A percentile compares a stretch with the other conserved stretches of the same genome.
phyloP scores from a whole-genome alignment of 2,888 invertebrate species.

The Cheilosia scutellata region DNA sequence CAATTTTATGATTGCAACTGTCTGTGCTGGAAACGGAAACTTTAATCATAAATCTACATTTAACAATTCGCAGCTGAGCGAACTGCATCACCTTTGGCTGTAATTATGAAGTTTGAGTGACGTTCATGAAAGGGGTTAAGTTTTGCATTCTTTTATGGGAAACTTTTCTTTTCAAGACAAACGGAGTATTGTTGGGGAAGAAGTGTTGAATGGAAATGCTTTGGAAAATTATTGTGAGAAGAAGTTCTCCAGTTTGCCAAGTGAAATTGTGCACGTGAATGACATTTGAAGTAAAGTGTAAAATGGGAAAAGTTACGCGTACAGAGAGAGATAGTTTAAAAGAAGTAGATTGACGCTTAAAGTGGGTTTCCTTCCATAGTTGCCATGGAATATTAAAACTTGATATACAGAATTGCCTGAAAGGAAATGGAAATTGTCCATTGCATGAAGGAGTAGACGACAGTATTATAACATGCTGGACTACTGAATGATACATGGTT shows the following conservation, averaged over 20 bases:
- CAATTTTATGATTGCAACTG: slow-evolving; percentile 14
- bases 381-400: too few relatives aligned
- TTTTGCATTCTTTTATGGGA: not conserved
- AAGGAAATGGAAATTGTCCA: too few relatives aligned
- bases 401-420: too few relatives aligned
- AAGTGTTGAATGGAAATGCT: not conserved
- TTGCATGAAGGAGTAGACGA: too few relatives aligned
- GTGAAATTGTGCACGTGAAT: slow-evolving; percentile 2
- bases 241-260: not conserved
- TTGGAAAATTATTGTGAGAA: not conserved
- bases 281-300: not conserved
- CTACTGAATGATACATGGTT: too few relatives aligned
- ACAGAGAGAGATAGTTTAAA: too few relatives aligned
- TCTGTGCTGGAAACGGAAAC: not conserved
- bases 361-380: too few relatives aligned
- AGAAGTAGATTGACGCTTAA: too few relatives aligned
- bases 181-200: not conserved
- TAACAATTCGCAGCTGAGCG: slow-evolving; percentile 1
- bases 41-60: slow-evolving; percentile 51
- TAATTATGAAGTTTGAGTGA: slow-evolving; percentile 42
- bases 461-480: too few relatives aligned
- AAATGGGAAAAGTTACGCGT: not conserved
- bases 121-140: slow-evolving; percentile 6
- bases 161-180: not conserved
- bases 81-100: slow-evolving; percentile 14